Evolutionary conservation across 23 tunicate species (phyloP), one percentile per base, ranked within the genome.

Genomic region (Phallusia fumigata): DNA sequence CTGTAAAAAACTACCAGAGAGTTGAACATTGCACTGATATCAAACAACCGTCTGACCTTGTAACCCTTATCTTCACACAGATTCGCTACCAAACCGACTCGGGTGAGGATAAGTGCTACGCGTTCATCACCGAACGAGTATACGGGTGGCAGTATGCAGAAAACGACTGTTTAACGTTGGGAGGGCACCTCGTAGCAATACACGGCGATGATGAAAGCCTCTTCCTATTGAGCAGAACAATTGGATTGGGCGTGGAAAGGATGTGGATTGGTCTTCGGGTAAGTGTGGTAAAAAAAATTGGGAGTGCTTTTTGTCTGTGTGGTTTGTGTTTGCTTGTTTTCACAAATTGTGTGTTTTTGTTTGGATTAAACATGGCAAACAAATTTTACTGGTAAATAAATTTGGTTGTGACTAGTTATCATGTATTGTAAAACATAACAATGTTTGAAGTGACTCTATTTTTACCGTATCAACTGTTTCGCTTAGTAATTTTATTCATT

Each of bases 241-340:
- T 53, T 10, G 65, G 36, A 15, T 34, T 79, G 18, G 73, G 44
- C 0, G 49, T 80, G 11, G 81, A 52, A 19, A 64, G 65, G 32
- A 40, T 85, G 75, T 94, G 98, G 98, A 89, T 94, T 77, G 98
- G 98, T 33, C 79, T 94, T 12, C 51, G 94, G 35, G 98, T 89
- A 77, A 84, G 95, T 74, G 75, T 94, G 98, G 98, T n/a, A n/a
- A n/a, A n/a, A n/a, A n/a, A n/a, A n/a, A n/a, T n/a, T n/a, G n/a
- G n/a, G n/a, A n/a, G n/a, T n/a, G n/a, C n/a, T n/a, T n/a, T n/a
- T n/a, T n/a, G n/a, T n/a, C n/a, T n/a, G n/a, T n/a, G n/a, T n/a
- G n/a, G n/a, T n/a, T n/a, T n/a, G n/a, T n/a, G n/a, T n/a, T n/a
- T n/a, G n/a, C n/a, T n/a, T n/a, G n/a, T n/a, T n/a, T n/a, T n/a